Evolutionary conservation across 2,797 vertebrate genomes (phyloP).

Genomic region (Bradypus variegatus): DNA sequence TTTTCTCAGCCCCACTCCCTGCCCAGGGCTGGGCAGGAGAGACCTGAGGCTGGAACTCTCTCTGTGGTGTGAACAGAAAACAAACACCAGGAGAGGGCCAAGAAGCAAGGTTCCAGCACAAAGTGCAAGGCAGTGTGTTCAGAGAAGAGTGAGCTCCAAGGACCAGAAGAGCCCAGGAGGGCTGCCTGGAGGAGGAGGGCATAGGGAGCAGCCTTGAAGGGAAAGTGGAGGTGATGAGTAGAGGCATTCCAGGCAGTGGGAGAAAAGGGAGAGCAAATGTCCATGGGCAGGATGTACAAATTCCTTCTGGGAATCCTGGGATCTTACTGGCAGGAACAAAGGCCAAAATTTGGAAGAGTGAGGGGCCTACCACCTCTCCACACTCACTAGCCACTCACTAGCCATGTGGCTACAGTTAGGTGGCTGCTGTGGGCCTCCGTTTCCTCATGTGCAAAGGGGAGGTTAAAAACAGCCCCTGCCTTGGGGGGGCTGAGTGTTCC

Average conservation of each 20-base stretch:
- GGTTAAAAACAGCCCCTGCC: not conserved
- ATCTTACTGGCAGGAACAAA: not conserved
- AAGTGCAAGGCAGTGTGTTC: not conserved
- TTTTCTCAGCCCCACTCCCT: not conserved
- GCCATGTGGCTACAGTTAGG: not conserved
- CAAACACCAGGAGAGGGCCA: not conserved
- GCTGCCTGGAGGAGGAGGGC: slow-evolving; percentile 40
- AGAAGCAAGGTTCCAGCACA: not conserved
- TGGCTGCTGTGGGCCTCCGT: not conserved
- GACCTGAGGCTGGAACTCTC: not conserved
- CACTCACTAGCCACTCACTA: not conserved
- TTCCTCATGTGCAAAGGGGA: not conserved
- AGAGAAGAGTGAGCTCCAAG: not conserved
- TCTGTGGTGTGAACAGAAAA: not conserved
- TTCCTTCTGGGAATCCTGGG: slow-evolving; percentile 24
- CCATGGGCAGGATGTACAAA: not conserved
- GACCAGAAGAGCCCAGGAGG: not conserved
- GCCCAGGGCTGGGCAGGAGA: not conserved
- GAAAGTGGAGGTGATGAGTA: not conserved
- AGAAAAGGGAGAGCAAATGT: not conserved
- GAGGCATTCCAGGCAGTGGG: not conserved
- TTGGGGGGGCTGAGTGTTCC: not conserved
- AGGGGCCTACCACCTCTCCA: not conserved
- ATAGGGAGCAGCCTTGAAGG: not conserved
- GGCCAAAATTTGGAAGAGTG: not conserved